These are phyloP conservation scores for Drosophila mulleri DNA, from an alignment of 2,888 invertebrate species.

Conservation along the genomic window DNA sequence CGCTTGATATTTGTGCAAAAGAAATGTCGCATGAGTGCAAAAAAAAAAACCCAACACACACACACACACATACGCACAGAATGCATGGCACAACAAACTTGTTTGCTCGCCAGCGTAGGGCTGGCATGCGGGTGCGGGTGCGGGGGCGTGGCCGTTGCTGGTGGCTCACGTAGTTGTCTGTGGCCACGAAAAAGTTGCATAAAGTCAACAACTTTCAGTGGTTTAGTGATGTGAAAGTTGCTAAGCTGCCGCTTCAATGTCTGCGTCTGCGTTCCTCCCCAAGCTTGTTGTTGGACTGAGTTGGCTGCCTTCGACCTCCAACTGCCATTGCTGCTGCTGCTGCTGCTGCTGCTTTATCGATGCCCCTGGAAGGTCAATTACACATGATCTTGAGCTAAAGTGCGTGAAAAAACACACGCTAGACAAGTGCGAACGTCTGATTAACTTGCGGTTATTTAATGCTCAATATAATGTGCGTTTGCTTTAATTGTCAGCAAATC, in stretches of 20 bases:
- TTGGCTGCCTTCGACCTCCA: neutral
- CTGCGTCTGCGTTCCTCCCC: conserved; percentile 1
- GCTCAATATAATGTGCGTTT: neutral
- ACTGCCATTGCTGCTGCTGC: neutral
- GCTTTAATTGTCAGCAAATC: neutral
- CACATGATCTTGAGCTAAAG: conserved; percentile 59
- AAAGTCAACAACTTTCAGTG: conserved; percentile 79
- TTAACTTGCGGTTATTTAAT: conserved; percentile 3
- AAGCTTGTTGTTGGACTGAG: neutral
- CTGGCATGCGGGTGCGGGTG: neutral
- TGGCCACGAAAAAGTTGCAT: conserved; percentile 80
- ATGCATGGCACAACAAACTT: conserved; percentile 76
- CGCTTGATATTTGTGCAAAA: conserved; percentile 70
- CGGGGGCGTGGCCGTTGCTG: conserved; percentile 10
- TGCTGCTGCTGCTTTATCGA: conserved; percentile 20
- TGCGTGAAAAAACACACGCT: conserved; percentile 37
- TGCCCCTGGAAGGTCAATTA: conserved; percentile 70
- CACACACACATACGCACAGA: too few species aligned
- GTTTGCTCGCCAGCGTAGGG: conserved; percentile 45
- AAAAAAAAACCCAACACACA: too few species aligned
- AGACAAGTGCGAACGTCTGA: conserved; percentile 16
- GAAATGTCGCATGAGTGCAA: conserved; percentile 72
- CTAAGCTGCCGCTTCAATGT: conserved; percentile 59
- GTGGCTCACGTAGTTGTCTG: conserved; percentile 72
- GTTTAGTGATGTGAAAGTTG: conserved; percentile 77